phyloP scores from a whole-genome alignment of 1,140 invertebrate species.

The Nylanderia fulva region DNA sequence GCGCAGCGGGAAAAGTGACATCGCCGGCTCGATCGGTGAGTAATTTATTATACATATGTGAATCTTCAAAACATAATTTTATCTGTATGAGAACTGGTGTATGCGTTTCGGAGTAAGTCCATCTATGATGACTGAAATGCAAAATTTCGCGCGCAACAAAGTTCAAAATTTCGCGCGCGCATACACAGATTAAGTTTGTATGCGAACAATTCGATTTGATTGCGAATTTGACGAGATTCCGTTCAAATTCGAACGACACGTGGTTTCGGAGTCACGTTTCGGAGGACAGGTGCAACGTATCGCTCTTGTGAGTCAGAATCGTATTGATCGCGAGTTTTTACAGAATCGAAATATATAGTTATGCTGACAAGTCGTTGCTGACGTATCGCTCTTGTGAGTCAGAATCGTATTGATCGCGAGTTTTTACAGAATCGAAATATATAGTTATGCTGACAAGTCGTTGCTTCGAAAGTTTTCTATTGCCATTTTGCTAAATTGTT shows the following conservation, averaged over 20 bases:
- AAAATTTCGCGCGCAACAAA: background rate
- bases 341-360: background rate
- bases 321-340: background rate
- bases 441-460: background rate
- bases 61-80: no score
- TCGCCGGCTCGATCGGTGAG: conserved; percentile 56
- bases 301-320: background rate
- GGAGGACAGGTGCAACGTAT: background rate
- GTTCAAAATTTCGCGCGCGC: no score
- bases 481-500: background rate
- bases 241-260: background rate
- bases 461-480: background rate
- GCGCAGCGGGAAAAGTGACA: conserved; percentile 52
- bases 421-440: background rate
- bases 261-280: background rate
- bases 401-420: background rate
- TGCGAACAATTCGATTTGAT: background rate
- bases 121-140: background rate
- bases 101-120: background rate
- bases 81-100: background rate
- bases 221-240: background rate
- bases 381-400: background rate
- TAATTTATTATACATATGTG: background rate
- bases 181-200: no score
- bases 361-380: no score